Evolutionary conservation across 2,797 vertebrate genomes (phyloP).

Genomic region (Macropodus opercularis): DNA sequence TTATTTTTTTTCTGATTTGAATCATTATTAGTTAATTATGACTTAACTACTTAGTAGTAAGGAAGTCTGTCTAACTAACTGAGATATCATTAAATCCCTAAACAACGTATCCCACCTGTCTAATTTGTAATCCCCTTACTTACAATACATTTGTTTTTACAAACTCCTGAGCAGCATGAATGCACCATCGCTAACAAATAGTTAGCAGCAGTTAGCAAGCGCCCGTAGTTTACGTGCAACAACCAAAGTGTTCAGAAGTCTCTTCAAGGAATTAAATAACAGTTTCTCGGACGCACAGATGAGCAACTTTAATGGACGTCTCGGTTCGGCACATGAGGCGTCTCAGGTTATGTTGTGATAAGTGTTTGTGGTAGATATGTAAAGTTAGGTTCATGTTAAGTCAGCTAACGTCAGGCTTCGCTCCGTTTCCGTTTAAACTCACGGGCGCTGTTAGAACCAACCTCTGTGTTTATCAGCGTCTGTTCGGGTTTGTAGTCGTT

Average conservation of each 20-base stretch:
- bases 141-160: rapidly evolving
- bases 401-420: slow-evolving; percentile 2
- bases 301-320: neutral
- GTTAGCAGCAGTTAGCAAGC: slow-evolving; percentile 37
- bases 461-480: neutral
- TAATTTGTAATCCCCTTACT: too few relatives aligned
- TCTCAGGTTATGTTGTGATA: neutral
- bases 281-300: neutral
- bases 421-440: neutral
- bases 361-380: neutral
- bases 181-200: slow-evolving; percentile 40
- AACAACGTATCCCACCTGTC: neutral
- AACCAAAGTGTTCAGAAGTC: neutral
- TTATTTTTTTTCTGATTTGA: too few relatives aligned
- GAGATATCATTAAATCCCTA: too few relatives aligned
- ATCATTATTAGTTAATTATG: too few relatives aligned
- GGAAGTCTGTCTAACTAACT: too few relatives aligned
- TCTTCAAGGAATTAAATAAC: neutral
- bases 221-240: neutral
- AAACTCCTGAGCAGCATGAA: slow-evolving; percentile 33
- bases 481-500: neutral
- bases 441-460: neutral
- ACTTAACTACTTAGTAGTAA: too few relatives aligned
- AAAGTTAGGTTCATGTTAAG: slow-evolving; percentile 1
- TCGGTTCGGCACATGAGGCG: neutral